Evolutionary conservation across 1,140 invertebrate species (phyloP).

Genomic region (Danaus plexippus): DNA sequence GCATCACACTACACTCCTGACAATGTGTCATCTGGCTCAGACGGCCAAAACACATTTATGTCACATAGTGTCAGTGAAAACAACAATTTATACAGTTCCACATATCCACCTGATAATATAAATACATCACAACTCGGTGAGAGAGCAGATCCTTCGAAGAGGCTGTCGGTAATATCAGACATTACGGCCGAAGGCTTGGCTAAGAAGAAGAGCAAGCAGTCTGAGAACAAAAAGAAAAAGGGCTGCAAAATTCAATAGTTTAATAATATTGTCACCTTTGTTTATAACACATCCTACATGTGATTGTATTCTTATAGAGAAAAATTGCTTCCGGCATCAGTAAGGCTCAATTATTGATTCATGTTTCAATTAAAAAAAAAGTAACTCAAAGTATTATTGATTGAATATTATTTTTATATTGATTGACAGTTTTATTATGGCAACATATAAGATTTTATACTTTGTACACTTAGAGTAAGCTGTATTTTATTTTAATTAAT

Average conservation of each 20-base stretch:
- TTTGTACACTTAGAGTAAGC: not conserved
- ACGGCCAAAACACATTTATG: constrained; percentile 28
- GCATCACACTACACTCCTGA: constrained; percentile 62
- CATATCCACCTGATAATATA: constrained; percentile 41
- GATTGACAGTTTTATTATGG: too few species aligned
- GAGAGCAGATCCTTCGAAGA: constrained; percentile 41
- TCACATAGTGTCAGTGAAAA: constrained; percentile 57
- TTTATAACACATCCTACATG: too few species aligned
- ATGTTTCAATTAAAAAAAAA: too few species aligned
- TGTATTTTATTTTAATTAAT: constrained; percentile 13
- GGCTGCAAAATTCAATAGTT: constrained; percentile 59
- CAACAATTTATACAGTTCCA: constrained; percentile 51
- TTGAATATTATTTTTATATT: too few species aligned
- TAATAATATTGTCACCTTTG: not conserved
- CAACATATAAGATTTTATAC: too few species aligned
- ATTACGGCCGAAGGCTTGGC: constrained; percentile 57
- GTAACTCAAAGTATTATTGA: too few species aligned
- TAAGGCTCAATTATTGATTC: too few species aligned
- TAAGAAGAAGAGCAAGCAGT: constrained; percentile 58
- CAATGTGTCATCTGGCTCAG: constrained; percentile 28
- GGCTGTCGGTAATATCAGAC: constrained; percentile 63
- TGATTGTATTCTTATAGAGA: too few species aligned
- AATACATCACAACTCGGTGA: constrained; percentile 28
- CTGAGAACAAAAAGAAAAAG: constrained; percentile 55
- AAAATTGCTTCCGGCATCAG: too few species aligned